Conservation (phyloP, 2,113 vertebrate genomes). For the Mormyrus iriodes region DNA sequence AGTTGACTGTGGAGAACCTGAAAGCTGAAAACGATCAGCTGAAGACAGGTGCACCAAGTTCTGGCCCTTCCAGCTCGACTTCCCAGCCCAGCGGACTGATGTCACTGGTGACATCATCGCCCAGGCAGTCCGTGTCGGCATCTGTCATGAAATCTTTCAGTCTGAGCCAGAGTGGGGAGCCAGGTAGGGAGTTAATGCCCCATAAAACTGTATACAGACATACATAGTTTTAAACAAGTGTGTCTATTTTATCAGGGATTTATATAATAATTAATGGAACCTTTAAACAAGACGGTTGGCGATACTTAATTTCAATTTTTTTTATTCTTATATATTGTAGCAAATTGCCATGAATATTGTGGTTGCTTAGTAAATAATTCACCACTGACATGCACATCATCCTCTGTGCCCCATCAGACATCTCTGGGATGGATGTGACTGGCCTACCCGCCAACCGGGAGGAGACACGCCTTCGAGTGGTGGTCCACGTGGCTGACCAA, state of each 20-base stretch:
- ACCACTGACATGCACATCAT: not conserved
- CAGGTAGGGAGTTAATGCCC: constrained; percentile 61
- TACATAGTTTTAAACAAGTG: not conserved
- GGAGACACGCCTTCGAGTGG: constrained; percentile 74
- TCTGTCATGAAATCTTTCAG: constrained; percentile 76
- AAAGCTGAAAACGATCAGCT: constrained; percentile 91
- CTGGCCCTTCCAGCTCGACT: constrained; percentile 62
- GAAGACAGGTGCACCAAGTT: constrained; percentile 71
- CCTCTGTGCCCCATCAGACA: constrained; percentile 46
- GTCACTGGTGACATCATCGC: constrained; percentile 67
- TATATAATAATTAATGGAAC: not conserved
- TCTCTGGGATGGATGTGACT: constrained; percentile 69
- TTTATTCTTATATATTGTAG: not conserved
- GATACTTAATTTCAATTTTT: not conserved
- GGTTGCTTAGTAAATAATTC: not conserved
- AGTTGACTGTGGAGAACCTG: constrained; percentile 89
- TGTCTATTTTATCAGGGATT: not conserved
- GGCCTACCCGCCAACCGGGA: constrained; percentile 72
- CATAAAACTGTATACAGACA: not conserved
- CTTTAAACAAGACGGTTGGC: not conserved
- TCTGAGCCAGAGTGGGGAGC: constrained; percentile 59
- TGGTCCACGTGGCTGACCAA: constrained; percentile 78
- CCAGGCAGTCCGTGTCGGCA: constrained; percentile 79
- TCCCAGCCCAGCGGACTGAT: constrained; percentile 69
- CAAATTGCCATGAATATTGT: not conserved